phyloP scores from a whole-genome alignment of 2,797 vertebrate genomes.

The Melanotaenia trifasciata region DNA sequence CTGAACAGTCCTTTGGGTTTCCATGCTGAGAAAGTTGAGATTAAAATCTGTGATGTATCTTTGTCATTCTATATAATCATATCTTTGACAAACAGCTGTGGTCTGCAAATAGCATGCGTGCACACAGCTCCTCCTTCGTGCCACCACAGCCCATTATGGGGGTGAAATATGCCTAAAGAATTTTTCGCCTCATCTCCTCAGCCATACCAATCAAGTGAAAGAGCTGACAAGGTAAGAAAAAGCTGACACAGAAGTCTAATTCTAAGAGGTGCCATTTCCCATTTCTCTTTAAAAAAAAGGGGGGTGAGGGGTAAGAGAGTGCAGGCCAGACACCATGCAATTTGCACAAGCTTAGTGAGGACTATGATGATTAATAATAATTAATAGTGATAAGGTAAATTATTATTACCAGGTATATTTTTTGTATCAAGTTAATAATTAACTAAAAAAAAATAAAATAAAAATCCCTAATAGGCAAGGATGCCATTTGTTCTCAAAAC shows the following conservation, averaged over 20 bases:
- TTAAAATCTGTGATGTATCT: slow-evolving; percentile 70
- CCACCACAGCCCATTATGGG: slow-evolving; percentile 67
- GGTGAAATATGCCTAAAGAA: slow-evolving; percentile 70
- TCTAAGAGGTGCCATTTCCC: slow-evolving; percentile 56
- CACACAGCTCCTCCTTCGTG: slow-evolving; percentile 33
- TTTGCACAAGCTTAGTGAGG: slow-evolving; percentile 43
- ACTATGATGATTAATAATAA: slow-evolving; percentile 54
- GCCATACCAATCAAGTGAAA: slow-evolving; percentile 67
- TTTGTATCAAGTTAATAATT: slow-evolving; percentile 32
- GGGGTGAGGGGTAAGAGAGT: slow-evolving; percentile 4
- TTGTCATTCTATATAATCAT: slow-evolving; percentile 69
- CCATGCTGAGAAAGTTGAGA: slow-evolving; percentile 52
- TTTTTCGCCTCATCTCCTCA: slow-evolving; percentile 74
- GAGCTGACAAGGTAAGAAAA: slow-evolving; percentile 72
- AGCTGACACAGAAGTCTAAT: slow-evolving; percentile 70
- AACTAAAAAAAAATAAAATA: slow-evolving; percentile 36
- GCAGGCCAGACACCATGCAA: slow-evolving; percentile 23
- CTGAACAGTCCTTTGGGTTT: slow-evolving; percentile 46
- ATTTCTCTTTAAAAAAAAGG: slow-evolving; percentile 6
- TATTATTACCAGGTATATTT: slow-evolving; percentile 41
- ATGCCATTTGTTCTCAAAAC: slow-evolving; percentile 61
- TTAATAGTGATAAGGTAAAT: slow-evolving; percentile 50
- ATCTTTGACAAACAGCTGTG: slow-evolving; percentile 80
- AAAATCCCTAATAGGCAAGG: slow-evolving; percentile 20
- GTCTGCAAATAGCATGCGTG: slow-evolving; percentile 65